Percentiles rank a stretch among this genome's conserved stretches.
Evolutionary conservation across 2,888 invertebrate species (phyloP).

Genomic region (Achlya flavicornis): DNA sequence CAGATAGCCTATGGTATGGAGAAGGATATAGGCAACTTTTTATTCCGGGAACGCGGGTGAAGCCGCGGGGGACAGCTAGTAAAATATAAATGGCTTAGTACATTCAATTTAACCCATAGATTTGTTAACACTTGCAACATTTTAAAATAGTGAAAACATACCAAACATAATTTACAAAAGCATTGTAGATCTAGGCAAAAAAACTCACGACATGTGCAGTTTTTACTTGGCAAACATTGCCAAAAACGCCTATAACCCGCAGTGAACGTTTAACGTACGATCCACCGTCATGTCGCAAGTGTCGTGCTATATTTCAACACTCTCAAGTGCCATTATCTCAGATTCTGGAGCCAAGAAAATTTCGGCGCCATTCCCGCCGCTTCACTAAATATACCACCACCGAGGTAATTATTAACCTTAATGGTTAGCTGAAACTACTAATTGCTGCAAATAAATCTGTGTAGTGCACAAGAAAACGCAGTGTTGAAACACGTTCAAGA

Average conservation of each 20-base stretch:
- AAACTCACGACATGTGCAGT: not conserved
- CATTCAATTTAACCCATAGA: no score
- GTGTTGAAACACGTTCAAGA: conserved; percentile 28
- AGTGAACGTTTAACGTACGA: conserved; percentile 27
- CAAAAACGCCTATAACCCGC: conserved; percentile 29
- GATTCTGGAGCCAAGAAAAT: conserved; percentile 40
- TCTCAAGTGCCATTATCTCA: conserved; percentile 39
- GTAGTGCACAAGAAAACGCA: conserved; percentile 34
- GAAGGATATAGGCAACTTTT: no score
- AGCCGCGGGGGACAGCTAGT: no score
- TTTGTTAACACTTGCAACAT: no score
- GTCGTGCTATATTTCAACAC: conserved; percentile 30
- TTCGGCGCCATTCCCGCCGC: conserved; percentile 29
- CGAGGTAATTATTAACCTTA: conserved; percentile 42
- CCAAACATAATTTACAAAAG: no score
- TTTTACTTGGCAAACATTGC: conserved; percentile 17
- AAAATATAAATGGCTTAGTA: no score
- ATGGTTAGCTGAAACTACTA: conserved; percentile 36
- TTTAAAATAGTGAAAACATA: no score
- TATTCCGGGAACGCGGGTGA: no score
- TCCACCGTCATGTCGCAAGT: conserved; percentile 32
- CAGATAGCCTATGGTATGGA: no score
- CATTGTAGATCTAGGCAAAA: not conserved
- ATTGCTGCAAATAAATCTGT: conserved; percentile 47
- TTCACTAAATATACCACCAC: conserved; percentile 36